Conservation (phyloP, 2,797 vertebrate genomes). For the Ptychadena robeensis region DNA sequence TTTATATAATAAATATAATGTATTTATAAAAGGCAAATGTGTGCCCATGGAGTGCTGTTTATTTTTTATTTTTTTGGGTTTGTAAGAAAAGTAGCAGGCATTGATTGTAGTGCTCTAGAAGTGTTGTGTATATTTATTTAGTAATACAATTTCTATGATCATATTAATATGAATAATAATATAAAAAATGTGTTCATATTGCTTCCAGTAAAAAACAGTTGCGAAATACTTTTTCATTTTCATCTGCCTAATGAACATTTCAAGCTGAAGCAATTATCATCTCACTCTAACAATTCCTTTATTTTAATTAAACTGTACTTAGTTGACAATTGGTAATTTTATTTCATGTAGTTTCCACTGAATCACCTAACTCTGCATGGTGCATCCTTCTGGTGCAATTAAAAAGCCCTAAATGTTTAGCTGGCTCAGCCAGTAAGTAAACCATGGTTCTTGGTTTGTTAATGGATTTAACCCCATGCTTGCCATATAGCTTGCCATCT, state of each 20-base stretch:
- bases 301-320: constrained; percentile 58
- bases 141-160: too few relatives aligned
- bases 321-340: constrained; percentile 46
- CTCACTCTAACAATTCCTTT: constrained; percentile 20
- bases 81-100: too few relatives aligned
- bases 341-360: constrained; percentile 28
- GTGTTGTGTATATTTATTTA: too few relatives aligned
- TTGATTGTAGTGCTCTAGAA: too few relatives aligned
- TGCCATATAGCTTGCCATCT: too few relatives aligned
- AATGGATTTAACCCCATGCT: constrained; percentile 18
- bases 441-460: constrained; percentile 7
- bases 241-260: constrained; percentile 7
- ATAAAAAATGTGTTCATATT: too few relatives aligned
- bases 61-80: too few relatives aligned
- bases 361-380: constrained; percentile 26
- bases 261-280: constrained; percentile 17
- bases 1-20: too few relatives aligned
- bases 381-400: constrained; percentile 39
- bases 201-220: too few relatives aligned
- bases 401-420: constrained; percentile 54
- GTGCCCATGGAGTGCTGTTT: too few relatives aligned
- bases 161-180: too few relatives aligned
- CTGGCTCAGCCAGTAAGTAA: constrained; percentile 39
- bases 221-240: neutral
- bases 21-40: too few relatives aligned